Evolutionary conservation across 2,888 invertebrate species (phyloP).

Genomic region (Lymantria monacha): DNA sequence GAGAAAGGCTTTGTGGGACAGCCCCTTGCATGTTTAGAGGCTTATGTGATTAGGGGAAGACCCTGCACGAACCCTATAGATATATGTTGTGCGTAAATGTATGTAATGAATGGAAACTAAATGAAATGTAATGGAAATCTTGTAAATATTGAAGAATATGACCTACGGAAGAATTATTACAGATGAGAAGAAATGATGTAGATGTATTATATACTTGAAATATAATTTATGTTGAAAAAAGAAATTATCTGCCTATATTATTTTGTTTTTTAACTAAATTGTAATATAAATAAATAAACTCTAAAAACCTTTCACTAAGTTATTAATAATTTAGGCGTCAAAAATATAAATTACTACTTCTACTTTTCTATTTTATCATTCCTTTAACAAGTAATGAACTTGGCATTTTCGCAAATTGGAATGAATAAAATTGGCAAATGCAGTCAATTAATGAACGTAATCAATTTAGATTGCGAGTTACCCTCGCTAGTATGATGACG

Average conservation of each 20-base stretch:
- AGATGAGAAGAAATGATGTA: constrained; percentile 10
- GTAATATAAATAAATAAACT: no score
- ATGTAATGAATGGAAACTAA: constrained; percentile 24
- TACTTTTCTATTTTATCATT: no score
- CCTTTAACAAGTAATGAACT: no score
- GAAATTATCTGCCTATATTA: no score
- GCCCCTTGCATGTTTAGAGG: constrained; percentile 79
- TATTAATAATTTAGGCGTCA: no score
- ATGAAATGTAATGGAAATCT: constrained; percentile 21
- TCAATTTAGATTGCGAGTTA: constrained; percentile 20
- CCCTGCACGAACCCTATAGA: constrained; percentile 73
- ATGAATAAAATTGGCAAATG: constrained; percentile 3
- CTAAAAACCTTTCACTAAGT: no score
- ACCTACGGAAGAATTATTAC: constrained; percentile 26
- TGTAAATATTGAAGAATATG: constrained; percentile 19
- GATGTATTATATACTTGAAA: no score
- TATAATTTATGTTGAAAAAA: background rate
- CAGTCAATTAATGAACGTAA: constrained; percentile 15
- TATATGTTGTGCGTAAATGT: constrained; percentile 53
- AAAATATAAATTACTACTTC: no score
- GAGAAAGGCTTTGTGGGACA: constrained; percentile 69
- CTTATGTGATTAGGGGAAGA: constrained; percentile 71
- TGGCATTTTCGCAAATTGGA: no score
- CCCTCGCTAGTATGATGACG: constrained; percentile 2
- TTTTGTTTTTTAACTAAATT: no score